Evolutionary conservation across 2,113 vertebrate species (phyloP).

Genomic region (Ptilonorhynchus violaceus): DNA sequence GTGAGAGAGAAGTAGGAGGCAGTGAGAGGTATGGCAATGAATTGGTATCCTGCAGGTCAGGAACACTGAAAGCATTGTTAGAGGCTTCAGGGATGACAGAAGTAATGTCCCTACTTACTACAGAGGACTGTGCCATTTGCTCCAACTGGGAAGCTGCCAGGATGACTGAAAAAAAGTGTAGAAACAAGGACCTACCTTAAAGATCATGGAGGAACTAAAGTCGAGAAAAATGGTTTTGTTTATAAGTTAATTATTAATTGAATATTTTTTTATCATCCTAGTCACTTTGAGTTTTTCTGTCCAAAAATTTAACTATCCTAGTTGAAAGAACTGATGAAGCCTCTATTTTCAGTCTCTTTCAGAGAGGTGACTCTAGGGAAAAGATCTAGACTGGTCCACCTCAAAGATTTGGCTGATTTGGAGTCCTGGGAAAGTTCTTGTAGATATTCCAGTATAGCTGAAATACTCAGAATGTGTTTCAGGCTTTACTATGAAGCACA

Average conservation of each 20-base stretch:
- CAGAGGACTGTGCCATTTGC: not conserved
- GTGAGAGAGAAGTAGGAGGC: not conserved
- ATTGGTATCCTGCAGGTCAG: not conserved
- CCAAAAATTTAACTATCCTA: not conserved
- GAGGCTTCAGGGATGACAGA: not conserved
- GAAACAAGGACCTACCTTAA: not conserved
- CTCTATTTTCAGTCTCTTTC: not conserved
- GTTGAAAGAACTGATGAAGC: not conserved
- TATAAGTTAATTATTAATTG: not conserved
- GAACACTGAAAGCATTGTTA: not conserved
- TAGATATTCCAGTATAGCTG: not conserved
- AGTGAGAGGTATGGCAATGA: not conserved
- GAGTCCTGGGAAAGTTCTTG: not conserved
- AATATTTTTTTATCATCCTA: not conserved
- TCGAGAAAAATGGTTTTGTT: not conserved
- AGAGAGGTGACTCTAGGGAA: not conserved
- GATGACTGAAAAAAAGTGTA: not conserved
- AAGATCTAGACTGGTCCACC: not conserved
- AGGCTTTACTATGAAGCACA: not conserved
- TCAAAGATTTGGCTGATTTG: not conserved
- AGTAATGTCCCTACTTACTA: not conserved
- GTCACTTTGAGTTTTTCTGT: not conserved
- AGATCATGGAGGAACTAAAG: not conserved
- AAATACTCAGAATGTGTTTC: not conserved
- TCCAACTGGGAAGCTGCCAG: not conserved